These are phyloP conservation scores for Agonopterix alstromeriana DNA, from an alignment of 2,888 invertebrate species.

Conservation along the genomic window DNA sequence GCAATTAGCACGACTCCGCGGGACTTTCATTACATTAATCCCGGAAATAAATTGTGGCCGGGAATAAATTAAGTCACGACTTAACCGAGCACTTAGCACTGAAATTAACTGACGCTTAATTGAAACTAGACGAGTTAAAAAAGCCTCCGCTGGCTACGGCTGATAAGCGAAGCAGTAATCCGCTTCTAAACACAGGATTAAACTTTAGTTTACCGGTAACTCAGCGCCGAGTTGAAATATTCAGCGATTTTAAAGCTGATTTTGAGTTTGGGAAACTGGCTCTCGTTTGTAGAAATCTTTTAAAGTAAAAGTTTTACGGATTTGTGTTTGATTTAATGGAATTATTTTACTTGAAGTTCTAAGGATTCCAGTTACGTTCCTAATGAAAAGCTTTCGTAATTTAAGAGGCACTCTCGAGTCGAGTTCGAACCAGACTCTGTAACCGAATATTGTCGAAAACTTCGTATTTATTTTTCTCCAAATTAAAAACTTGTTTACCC, in stretches of 20 bases:
- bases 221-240: constrained; percentile 34
- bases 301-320: constrained; percentile 24
- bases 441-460: neutral
- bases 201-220: constrained; percentile 32
- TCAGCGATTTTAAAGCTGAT: constrained; percentile 53
- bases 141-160: constrained; percentile 36
- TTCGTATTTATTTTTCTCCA: neutral
- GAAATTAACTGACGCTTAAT: constrained; percentile 67
- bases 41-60: constrained; percentile 58
- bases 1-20: constrained; percentile 51
- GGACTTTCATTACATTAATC: constrained; percentile 64
- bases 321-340: constrained; percentile 15
- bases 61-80: constrained; percentile 64
- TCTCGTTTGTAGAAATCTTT: constrained; percentile 44
- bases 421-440: neutral
- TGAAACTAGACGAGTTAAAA: constrained; percentile 64
- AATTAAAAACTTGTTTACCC: neutral
- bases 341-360: constrained; percentile 6
- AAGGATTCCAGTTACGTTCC: neutral
- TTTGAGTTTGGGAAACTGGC: constrained; percentile 55
- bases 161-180: constrained; percentile 55
- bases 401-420: neutral
- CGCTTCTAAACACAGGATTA: constrained; percentile 57
- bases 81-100: constrained; percentile 62
- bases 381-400: neutral